These are phyloP conservation scores for Arctia plantaginis DNA, from an alignment of 2,888 invertebrate genomes.

Conservation along the genomic window DNA sequence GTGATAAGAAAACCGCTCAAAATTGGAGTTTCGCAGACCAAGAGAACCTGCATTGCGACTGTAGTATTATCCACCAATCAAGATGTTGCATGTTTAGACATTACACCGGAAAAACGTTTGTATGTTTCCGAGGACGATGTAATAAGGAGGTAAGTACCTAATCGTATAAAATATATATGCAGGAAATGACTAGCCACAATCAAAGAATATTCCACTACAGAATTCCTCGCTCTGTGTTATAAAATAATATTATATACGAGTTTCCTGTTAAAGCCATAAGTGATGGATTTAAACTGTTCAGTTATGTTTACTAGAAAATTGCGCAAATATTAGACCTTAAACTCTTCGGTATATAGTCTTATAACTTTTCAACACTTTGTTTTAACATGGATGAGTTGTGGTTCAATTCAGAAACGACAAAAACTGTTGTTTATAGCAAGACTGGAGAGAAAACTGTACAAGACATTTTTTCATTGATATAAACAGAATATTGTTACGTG, in stretches of 20 bases:
- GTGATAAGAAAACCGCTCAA: background rate
- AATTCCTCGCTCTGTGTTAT: background rate
- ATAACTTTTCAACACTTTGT: background rate
- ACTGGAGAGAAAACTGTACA: background rate
- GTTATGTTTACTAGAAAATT: background rate
- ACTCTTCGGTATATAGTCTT: too few relatives aligned
- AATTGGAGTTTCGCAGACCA: background rate
- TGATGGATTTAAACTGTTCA: background rate
- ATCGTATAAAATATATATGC: background rate
- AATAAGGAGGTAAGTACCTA: background rate
- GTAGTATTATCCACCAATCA: background rate
- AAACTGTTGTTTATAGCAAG: background rate
- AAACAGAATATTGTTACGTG: background rate
- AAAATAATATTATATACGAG: background rate
- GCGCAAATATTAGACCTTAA: background rate
- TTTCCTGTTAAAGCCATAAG: constrained; percentile 1
- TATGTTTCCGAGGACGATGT: background rate
- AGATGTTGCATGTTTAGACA: background rate
- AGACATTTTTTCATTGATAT: background rate
- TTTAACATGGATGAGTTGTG: background rate
- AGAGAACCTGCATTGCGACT: background rate
- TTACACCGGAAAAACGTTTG: background rate
- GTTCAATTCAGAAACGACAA: background rate
- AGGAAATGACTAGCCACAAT: background rate
- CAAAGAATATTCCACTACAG: background rate